Evolutionary conservation across 1,140 invertebrate species (phyloP).

Genomic region (Steinernema feltiae): DNA sequence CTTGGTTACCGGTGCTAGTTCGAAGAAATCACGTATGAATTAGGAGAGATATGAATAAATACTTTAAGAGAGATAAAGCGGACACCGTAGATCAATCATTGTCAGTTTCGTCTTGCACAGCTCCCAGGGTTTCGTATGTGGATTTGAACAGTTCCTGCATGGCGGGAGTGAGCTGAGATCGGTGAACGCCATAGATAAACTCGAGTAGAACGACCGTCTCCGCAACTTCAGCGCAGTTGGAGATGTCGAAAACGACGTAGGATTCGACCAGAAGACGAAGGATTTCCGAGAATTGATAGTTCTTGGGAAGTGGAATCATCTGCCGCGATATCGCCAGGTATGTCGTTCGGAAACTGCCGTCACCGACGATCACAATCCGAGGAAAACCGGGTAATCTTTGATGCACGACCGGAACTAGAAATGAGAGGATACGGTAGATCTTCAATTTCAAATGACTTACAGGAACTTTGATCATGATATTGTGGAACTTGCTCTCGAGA

Average conservation of each 20-base stretch:
- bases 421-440: background rate
- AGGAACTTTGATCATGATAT: background rate
- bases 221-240: background rate
- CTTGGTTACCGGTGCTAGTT: background rate
- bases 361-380: background rate
- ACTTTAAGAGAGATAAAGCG: no score
- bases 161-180: background rate
- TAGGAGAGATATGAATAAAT: no score
- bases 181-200: background rate
- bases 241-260: background rate
- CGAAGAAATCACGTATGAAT: background rate
- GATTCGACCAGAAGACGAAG: background rate
- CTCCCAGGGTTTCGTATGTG: no score
- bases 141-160: background rate
- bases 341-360: background rate
- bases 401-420: background rate
- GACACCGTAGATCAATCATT: no score
- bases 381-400: background rate
- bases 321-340: background rate
- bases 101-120: no score
- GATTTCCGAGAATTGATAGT: background rate
- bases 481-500: background rate
- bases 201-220: background rate
- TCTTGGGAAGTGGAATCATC: background rate
- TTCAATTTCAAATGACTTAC: background rate